These are phyloP conservation scores for Ophion costatus DNA, from an alignment of 2,888 invertebrate species.

Conservation along the genomic window DNA sequence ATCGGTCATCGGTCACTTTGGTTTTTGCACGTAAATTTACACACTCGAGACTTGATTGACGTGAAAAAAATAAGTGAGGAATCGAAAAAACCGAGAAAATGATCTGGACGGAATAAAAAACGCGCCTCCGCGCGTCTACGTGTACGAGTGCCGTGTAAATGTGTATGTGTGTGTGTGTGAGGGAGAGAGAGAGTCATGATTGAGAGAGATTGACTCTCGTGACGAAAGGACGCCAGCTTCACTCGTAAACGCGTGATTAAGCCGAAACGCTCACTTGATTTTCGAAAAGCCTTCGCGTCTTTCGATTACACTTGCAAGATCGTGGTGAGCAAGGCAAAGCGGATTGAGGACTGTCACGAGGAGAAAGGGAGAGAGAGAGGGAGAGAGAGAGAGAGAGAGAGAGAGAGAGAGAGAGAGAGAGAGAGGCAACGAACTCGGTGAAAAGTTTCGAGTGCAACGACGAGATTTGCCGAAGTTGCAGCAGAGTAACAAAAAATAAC, in stretches of 20 bases:
- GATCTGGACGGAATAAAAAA: slow-evolving; percentile 6
- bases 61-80: neutral
- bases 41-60: neutral
- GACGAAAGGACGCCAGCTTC: slow-evolving; percentile 31
- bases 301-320: neutral
- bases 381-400: too few relatives aligned
- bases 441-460: neutral
- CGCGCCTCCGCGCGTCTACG: neutral
- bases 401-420: too few relatives aligned
- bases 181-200: slow-evolving; percentile 7
- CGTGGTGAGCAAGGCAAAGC: neutral
- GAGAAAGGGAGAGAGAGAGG: too few relatives aligned
- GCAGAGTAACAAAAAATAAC: neutral
- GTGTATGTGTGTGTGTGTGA: slow-evolving; percentile 5
- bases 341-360: slow-evolving; percentile 2
- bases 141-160: neutral
- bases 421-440: neutral
- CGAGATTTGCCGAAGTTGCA: slow-evolving; percentile 17
- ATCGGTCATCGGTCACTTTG: neutral
- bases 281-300: neutral
- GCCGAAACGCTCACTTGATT: neutral
- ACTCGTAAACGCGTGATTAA: slow-evolving; percentile 1
- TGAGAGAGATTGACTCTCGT: slow-evolving; percentile 24
- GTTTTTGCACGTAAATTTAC: slow-evolving; percentile 11
- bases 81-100: neutral